Evolutionary conservation across 2,797 vertebrate genomes (phyloP).

Genomic region (Aeoliscus strigatus): DNA sequence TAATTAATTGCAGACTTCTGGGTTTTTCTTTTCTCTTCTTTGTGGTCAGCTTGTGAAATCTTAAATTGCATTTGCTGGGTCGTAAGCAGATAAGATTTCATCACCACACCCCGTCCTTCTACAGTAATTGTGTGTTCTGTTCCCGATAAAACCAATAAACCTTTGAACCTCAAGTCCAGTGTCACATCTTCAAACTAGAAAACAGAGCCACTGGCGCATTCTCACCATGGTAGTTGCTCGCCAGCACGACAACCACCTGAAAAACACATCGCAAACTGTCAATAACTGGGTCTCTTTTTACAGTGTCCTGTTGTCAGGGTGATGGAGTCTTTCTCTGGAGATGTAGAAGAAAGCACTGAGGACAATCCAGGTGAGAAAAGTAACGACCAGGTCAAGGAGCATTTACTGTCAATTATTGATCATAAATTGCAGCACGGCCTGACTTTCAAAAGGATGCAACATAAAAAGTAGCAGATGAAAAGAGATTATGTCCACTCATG

Average conservation of each 20-base stretch:
- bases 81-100: background rate
- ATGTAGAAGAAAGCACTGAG: conserved; percentile 78
- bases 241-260: conserved; percentile 5
- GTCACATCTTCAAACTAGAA: conserved; percentile 22
- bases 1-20: too few species aligned
- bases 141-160: conserved; percentile 58
- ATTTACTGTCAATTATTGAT: conserved; percentile 4
- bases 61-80: too few species aligned
- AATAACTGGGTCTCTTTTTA: background rate
- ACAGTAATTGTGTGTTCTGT: conserved; percentile 8
- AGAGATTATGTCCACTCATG: background rate
- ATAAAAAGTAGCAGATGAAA: background rate
- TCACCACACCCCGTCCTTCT: conserved; percentile 9
- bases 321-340: conserved; percentile 81
- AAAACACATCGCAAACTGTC: background rate
- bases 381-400: background rate
- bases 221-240: background rate
- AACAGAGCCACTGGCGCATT: conserved; percentile 8
- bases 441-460: background rate
- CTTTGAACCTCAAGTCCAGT: conserved; percentile 59
- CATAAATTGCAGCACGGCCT: background rate
- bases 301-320: conserved; percentile 30
- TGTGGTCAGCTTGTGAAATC: background rate
- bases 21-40: background rate
- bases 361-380: conserved; percentile 79